Base-by-base conservation (phyloP, 1,140 invertebrate genomes). In the Drosophila takahashii region DNA sequence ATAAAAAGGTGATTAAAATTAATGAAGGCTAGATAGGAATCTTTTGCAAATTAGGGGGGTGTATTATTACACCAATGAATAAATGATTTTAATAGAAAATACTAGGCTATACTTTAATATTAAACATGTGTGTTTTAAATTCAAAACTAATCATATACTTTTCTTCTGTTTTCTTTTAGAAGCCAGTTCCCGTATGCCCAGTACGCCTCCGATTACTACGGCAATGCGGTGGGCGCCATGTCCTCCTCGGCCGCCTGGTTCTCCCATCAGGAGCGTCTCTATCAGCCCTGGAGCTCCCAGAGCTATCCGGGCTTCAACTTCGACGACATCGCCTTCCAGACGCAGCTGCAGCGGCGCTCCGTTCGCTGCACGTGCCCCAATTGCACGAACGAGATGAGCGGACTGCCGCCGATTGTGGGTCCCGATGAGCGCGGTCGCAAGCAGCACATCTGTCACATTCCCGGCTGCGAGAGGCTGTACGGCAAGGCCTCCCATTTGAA, bases 401-500 rank as follows among this genome's bases (percentile, higher is more conserved):
- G 93, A 1, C 93, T 93, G 79, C 93, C 81, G 6, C 93, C 91
- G 39, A 95, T 94, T 84, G 95, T 94, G 39, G 92, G 92, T 1
- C 93, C 94, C 1, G 94, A 94, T 66, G 94, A 94, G 60, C 93
- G 93, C 6, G 93, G 94, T 1, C 96, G 96, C 79, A 94, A 95
- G 59, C 95, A 96, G 74, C 98, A 99, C 92, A 95, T 97, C 13
- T 99, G 98, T 92, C 97, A 98, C 92, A 95, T 98, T 27, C 95
- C 96, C 4, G 97, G 96, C n/a, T 99, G 98, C 92, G 95, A 95
- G 58, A 98, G 98, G 92, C 95, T 97, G 9, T 98, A 98, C 86
- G 96, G 96, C 0, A 98, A 98, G 91, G 98, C 97, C 0, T 98
- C 97, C 0, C 97, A 98, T 91, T 91, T 98, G 16, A 95, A 98